Conservation (phyloP, 2,113 vertebrate species). For the Colius striatus region DNA sequence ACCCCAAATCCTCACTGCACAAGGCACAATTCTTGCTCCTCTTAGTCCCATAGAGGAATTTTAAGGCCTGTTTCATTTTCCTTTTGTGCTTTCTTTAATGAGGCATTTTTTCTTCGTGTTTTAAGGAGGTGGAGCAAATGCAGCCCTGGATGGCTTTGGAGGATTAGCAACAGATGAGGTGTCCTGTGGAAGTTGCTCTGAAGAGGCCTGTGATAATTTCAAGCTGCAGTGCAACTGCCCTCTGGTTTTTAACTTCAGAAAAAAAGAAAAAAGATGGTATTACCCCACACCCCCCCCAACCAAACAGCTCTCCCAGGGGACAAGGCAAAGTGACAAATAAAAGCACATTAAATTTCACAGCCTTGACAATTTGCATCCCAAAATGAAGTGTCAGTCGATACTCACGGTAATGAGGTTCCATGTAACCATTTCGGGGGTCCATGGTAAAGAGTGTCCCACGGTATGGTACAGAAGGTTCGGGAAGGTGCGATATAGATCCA, state of each 20-base stretch:
- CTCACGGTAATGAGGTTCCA: slow-evolving; percentile 96
- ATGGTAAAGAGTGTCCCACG: slow-evolving; percentile 91
- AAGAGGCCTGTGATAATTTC: neutral
- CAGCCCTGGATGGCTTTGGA: neutral
- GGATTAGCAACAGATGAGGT: slow-evolving; percentile 51
- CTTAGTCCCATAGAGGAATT: neutral
- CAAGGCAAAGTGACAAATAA: neutral
- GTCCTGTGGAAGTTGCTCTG: neutral
- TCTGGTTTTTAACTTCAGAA: neutral
- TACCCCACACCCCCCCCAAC: neutral
- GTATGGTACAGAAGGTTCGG: slow-evolving; percentile 91
- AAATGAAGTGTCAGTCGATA: neutral
- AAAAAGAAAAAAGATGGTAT: neutral
- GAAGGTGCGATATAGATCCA: slow-evolving; percentile 89
- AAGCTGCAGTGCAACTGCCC: neutral
- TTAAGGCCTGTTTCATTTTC: slow-evolving; percentile 48
- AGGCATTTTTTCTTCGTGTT: neutral
- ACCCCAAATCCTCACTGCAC: neutral
- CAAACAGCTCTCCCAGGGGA: neutral
- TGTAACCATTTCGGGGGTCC: slow-evolving; percentile 94
- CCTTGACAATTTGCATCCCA: neutral
- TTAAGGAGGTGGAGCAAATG: slow-evolving; percentile 18
- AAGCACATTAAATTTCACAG: neutral
- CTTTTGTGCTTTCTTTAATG: neutral
- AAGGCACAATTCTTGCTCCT: neutral